phyloP scores from a whole-genome alignment of 2,113 vertebrate genomes.

The Thalassarche chlororhynchos region DNA sequence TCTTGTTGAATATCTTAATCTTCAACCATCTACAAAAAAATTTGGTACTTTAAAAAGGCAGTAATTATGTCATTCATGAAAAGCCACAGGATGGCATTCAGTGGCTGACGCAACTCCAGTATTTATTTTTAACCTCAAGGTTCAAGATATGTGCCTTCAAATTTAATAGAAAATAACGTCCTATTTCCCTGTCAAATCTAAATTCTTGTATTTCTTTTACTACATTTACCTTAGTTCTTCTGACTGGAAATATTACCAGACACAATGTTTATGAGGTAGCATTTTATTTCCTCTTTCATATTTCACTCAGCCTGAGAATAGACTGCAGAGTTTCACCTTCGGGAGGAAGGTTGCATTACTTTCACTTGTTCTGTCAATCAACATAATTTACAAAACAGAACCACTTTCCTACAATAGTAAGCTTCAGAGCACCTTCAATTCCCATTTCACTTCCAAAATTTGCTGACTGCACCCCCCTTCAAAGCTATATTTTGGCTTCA shows the following conservation, averaged over 20 bases:
- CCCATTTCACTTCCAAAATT: not conserved
- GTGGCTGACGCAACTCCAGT: not conserved
- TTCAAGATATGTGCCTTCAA: not conserved
- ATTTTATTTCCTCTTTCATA: not conserved
- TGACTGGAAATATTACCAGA: not conserved
- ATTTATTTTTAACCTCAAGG: not conserved
- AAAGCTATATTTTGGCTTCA: not conserved
- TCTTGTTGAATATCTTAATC: not conserved
- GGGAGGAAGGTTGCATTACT: not conserved
- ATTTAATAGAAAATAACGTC: not conserved
- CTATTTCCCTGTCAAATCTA: not conserved
- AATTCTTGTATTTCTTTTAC: not conserved
- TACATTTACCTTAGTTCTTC: not conserved
- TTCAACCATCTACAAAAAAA: not conserved
- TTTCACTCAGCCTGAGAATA: not conserved
- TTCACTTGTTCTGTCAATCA: not conserved
- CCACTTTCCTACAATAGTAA: not conserved
- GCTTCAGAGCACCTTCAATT: not conserved
- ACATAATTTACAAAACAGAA: not conserved
- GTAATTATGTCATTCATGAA: not conserved
- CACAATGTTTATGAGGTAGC: not conserved
- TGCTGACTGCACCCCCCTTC: not conserved
- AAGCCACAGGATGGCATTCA: not conserved
- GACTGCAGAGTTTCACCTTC: not conserved
- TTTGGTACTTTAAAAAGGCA: not conserved